A percentile compares a stretch with the other conserved stretches of the same genome.
Evolutionary conservation across 2,113 vertebrate species (phyloP).

Genomic region (Chamaetylas fuelleborni): DNA sequence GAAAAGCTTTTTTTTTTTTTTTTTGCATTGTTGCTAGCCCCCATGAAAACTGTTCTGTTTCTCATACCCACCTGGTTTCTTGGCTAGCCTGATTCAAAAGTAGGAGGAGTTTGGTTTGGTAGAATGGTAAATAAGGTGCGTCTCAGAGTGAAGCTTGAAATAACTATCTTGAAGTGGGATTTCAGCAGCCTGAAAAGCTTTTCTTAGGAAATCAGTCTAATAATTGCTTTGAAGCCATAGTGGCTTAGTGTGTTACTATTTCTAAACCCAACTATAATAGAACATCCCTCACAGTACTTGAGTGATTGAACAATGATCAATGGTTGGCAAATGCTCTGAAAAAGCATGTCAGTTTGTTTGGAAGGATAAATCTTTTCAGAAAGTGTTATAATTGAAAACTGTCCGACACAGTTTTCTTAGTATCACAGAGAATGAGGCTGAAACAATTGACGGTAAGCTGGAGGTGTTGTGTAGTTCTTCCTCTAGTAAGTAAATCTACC

Average conservation of each 20-base stretch:
- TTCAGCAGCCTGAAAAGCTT: background rate
- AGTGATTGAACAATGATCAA: background rate
- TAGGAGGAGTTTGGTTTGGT: background rate
- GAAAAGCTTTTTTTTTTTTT: background rate
- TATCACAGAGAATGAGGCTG: background rate
- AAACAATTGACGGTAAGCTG: background rate
- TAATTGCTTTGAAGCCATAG: background rate
- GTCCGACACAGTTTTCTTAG: background rate
- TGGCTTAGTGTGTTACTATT: background rate
- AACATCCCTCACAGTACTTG: background rate
- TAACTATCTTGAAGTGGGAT: background rate
- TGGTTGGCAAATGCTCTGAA: background rate
- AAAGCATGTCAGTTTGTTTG: background rate
- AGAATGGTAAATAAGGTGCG: background rate
- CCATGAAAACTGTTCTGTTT: background rate
- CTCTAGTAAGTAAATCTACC: background rate
- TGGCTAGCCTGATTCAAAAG: background rate
- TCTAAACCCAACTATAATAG: background rate
- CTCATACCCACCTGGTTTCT: background rate
- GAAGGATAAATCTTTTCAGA: background rate
- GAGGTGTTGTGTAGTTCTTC: background rate
- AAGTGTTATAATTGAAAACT: background rate
- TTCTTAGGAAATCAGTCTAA: background rate
- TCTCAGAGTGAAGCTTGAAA: background rate
- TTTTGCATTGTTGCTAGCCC: fast-evolving